Percentiles rank a stretch among this genome's conserved stretches.
phyloP scores from a whole-genome alignment of 2,797 vertebrate species.

The Xerus rutilus region DNA sequence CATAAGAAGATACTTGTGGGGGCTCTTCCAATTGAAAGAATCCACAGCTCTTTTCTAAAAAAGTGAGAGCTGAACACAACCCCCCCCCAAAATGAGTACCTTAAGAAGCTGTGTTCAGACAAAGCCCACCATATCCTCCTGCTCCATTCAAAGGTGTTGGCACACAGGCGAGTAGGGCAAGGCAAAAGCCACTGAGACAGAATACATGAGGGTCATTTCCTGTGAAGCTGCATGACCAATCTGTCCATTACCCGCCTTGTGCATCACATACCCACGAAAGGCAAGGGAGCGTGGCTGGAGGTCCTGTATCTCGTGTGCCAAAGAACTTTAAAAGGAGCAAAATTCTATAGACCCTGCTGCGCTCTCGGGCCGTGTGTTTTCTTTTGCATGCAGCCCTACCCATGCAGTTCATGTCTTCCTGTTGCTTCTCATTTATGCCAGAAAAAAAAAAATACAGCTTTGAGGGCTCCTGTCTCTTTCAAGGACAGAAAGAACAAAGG shows the following conservation, averaged over 20 bases:
- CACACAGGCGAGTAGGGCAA: conserved; percentile 40
- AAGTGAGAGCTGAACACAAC: background rate
- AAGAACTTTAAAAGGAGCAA: conserved; percentile 32
- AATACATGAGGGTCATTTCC: conserved; percentile 75
- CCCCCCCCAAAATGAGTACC: background rate
- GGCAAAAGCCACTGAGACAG: conserved; percentile 40
- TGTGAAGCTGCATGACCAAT: conserved; percentile 71
- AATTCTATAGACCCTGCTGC: no score
- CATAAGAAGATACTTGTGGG: background rate
- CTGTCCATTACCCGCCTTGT: conserved; percentile 64
- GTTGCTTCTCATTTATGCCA: background rate
- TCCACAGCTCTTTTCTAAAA: conserved; percentile 11
- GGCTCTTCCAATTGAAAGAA: conserved; percentile 50
- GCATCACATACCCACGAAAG: conserved; percentile 55
- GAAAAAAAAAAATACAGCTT: background rate
- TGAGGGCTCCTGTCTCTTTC: background rate
- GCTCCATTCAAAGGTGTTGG: conserved; percentile 58
- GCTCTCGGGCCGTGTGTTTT: background rate
- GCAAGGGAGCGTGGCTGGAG: conserved; percentile 28
- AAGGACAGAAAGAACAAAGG: background rate
- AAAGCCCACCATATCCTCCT: background rate
- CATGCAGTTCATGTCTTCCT: background rate
- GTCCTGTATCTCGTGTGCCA: conserved; percentile 55
- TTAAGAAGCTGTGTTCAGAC: background rate
- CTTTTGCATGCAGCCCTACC: background rate